phyloP scores from a whole-genome alignment of 2,113 vertebrate species.

The Stegostoma tigrinum region DNA sequence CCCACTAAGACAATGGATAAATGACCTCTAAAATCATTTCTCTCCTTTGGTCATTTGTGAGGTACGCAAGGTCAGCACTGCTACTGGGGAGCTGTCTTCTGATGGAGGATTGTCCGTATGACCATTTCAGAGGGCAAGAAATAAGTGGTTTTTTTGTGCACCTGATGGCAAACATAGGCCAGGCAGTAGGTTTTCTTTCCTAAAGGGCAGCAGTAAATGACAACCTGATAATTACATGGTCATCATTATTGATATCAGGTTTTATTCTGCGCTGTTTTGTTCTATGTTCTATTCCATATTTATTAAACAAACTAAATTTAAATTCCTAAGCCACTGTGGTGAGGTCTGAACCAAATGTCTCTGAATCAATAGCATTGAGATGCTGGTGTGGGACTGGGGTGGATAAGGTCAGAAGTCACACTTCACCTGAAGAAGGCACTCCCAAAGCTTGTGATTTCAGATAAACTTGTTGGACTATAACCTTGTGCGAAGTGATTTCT shows the following conservation, averaged over 20 bases:
- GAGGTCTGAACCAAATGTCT: neutral
- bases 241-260: neutral
- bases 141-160: neutral
- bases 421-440: too few relatives aligned
- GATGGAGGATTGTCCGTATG: neutral
- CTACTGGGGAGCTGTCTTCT: neutral
- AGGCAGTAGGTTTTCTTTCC: neutral
- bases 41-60: neutral
- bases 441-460: too few relatives aligned
- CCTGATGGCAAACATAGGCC: neutral
- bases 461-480: too few relatives aligned
- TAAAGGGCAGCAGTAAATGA: neutral
- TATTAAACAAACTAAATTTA: neutral
- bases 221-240: neutral
- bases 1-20: neutral
- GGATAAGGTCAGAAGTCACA: too few relatives aligned
- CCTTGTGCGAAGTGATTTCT: too few relatives aligned
- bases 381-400: too few relatives aligned
- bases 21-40: neutral
- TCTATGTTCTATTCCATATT: neutral
- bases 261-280: too few relatives aligned
- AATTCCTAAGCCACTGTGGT: neutral
- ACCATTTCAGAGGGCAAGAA: neutral
- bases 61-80: neutral
- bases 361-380: too few relatives aligned